phyloP scores from a whole-genome alignment of 2,797 vertebrate genomes.

The Channa striata region DNA sequence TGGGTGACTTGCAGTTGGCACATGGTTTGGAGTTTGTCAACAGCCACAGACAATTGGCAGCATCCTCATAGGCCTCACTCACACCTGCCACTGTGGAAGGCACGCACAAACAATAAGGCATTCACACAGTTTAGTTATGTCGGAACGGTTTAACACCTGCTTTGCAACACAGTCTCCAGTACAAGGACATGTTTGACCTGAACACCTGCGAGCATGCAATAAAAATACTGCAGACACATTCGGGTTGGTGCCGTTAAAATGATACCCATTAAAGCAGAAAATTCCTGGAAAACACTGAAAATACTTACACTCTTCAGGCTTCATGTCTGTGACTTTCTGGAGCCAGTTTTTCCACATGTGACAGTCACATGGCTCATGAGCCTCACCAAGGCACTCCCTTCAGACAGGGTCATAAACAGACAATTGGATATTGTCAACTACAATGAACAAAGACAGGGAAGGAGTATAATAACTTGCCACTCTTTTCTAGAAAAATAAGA shows the following conservation, averaged over 20 bases:
- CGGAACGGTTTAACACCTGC: constrained; percentile 35
- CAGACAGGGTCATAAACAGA: constrained; percentile 21
- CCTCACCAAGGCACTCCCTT: constrained; percentile 98
- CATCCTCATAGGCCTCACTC: constrained; percentile 97
- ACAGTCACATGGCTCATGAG: constrained; percentile 98
- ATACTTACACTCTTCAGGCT: constrained; percentile 95
- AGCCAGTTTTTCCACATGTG: constrained; percentile 99
- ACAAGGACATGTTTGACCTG: constrained; percentile 17
- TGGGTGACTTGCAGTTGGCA: constrained; percentile 98
- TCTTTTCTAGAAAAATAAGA: constrained; percentile 1
- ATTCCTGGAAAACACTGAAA: constrained; percentile 24
- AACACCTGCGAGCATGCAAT: constrained; percentile 43
- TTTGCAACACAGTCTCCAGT: constrained; percentile 4
- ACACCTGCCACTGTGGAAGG: constrained; percentile 92
- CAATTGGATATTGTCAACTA: neutral
- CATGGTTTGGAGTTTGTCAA: constrained; percentile 98
- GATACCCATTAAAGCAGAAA: constrained; percentile 10
- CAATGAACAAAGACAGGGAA: neutral
- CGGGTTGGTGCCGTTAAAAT: constrained; percentile 32
- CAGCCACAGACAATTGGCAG: constrained; percentile 98
- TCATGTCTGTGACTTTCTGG: constrained; percentile 98
- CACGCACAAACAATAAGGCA: constrained; percentile 23
- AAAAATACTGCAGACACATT: constrained; percentile 38
- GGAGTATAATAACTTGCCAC: neutral
- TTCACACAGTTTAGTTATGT: constrained; percentile 18